Evolutionary conservation across 2,113 vertebrate genomes (phyloP).

Genomic region (Cacatua alba): DNA sequence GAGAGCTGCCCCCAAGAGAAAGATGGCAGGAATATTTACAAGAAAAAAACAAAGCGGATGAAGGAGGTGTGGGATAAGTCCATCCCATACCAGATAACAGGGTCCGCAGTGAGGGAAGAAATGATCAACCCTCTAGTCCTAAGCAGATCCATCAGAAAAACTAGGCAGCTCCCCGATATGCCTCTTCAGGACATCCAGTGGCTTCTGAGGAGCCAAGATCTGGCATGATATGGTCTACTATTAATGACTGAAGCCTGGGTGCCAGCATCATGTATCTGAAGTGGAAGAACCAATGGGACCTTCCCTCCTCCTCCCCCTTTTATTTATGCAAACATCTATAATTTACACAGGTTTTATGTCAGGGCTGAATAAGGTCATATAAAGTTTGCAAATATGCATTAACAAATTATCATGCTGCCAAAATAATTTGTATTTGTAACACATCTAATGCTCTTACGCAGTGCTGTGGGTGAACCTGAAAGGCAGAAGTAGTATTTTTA

Average conservation of each 20-base stretch:
- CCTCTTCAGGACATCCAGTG: neutral
- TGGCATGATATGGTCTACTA: neutral
- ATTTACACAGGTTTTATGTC: slow-evolving; percentile 7
- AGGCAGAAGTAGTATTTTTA: slow-evolving; percentile 69
- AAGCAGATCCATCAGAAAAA: neutral
- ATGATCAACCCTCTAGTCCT: neutral
- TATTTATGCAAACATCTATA: neutral
- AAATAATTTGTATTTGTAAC: slow-evolving; percentile 48
- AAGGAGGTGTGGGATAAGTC: neutral
- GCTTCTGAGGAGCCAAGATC: neutral
- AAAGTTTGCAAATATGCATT: slow-evolving; percentile 55
- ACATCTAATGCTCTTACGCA: slow-evolving; percentile 41
- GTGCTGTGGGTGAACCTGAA: slow-evolving; percentile 60
- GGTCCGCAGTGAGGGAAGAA: neutral
- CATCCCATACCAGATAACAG: neutral
- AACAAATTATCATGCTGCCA: slow-evolving; percentile 48
- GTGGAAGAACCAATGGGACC: neutral
- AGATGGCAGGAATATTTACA: neutral
- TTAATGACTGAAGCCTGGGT: neutral
- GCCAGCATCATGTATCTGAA: neutral
- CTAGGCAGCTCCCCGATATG: neutral
- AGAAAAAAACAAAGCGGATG: neutral
- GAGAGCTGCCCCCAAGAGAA: neutral
- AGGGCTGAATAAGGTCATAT: neutral
- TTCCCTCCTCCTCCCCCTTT: neutral